Conservation (phyloP, 2,113 vertebrate species). For the Henicopernis longicauda region DNA sequence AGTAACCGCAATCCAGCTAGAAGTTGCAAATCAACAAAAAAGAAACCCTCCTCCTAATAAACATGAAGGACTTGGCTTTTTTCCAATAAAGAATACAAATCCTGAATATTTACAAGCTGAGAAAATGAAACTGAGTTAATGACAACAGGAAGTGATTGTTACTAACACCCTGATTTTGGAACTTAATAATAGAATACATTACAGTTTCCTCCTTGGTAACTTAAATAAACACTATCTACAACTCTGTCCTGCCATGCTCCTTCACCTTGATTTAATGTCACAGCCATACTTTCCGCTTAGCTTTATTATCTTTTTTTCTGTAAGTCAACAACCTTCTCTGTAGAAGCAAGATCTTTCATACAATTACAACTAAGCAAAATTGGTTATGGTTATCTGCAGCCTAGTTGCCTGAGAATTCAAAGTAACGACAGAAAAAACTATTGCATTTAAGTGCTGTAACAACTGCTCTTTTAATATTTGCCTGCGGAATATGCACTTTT, state of each 20-base stretch:
- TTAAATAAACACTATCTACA: background rate
- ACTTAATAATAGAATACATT: background rate
- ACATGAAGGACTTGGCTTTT: rapidly evolving
- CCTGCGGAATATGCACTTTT: background rate
- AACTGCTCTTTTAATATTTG: background rate
- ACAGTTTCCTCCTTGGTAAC: background rate
- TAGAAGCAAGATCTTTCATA: background rate
- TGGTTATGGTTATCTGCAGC: background rate
- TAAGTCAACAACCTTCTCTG: background rate
- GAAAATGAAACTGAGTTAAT: background rate
- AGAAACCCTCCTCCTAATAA: background rate
- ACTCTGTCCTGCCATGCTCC: background rate
- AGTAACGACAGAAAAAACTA: background rate
- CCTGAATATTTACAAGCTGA: background rate
- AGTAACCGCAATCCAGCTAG: background rate
- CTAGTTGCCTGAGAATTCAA: background rate
- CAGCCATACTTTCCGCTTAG: background rate
- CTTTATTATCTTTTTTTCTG: background rate
- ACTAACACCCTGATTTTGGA: background rate
- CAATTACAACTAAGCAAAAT: background rate
- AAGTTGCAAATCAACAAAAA: background rate
- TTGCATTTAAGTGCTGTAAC: background rate
- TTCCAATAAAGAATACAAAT: background rate
- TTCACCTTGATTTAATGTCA: background rate
- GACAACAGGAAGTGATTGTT: background rate